Conservation (phyloP, 2,113 vertebrate genomes). For the Fulica atra region DNA sequence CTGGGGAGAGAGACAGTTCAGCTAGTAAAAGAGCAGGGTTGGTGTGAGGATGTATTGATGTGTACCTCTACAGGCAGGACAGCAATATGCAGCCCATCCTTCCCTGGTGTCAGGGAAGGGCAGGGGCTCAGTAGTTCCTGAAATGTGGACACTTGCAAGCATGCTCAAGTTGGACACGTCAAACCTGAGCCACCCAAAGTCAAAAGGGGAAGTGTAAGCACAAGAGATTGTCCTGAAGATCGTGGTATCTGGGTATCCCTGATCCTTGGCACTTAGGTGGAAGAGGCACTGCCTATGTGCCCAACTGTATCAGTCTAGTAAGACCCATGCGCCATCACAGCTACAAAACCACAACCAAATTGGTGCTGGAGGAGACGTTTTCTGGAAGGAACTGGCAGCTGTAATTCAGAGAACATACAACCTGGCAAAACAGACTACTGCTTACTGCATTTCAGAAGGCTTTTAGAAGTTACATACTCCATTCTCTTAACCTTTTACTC, state of each 20-base stretch:
- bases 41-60: too few relatives aligned
- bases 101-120: not conserved
- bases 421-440: not conserved
- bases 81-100: not conserved
- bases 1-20: constrained; percentile 37
- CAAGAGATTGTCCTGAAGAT: not conserved
- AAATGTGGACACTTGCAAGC: not conserved
- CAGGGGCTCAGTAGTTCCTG: not conserved
- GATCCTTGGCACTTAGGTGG: not conserved
- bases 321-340: not conserved
- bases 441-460: not conserved
- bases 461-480: not conserved
- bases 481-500: not conserved
- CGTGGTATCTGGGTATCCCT: not conserved
- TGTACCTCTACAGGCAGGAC: not conserved
- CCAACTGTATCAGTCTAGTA: not conserved
- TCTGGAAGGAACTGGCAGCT: not conserved
- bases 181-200: not conserved
- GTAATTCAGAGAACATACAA: not conserved
- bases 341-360: not conserved
- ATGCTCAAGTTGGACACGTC: not conserved
- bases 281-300: not conserved
- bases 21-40: not conserved
- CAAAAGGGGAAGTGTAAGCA: not conserved
- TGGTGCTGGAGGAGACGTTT: not conserved